Evolutionary conservation across 2,888 invertebrate genomes (phyloP).

Genomic region (Lasioglossum leucozonium): DNA sequence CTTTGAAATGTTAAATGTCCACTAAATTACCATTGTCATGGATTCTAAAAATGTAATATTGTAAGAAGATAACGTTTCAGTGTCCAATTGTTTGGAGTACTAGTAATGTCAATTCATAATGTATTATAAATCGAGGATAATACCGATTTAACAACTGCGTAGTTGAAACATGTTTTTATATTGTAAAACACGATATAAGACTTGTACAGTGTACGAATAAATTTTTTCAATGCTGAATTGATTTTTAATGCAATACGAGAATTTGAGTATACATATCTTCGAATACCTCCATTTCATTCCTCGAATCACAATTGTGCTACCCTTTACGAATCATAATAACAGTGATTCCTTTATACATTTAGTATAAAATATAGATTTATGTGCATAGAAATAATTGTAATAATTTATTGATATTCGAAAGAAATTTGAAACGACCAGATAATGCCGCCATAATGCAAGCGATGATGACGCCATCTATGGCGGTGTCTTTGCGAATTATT

Average conservation of each 20-base stretch:
- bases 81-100: neutral
- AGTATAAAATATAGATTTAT: neutral
- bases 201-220: neutral
- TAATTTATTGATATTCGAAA: neutral
- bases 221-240: neutral
- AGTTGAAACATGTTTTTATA: neutral
- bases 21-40: neutral
- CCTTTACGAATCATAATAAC: neutral
- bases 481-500: neutral
- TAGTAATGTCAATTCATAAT: neutral
- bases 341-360: neutral
- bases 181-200: neutral
- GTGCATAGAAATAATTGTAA: neutral
- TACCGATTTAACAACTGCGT: neutral
- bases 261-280: neutral
- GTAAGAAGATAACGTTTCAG: neutral
- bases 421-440: neutral
- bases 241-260: neutral
- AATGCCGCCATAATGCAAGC: neutral
- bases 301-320: neutral
- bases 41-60: neutral
- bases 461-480: neutral
- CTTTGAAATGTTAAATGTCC: neutral
- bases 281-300: neutral
- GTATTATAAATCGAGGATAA: neutral